Evolutionary conservation across 37 sponge, comb jelly and placozoan genomes (phyloP), one percentile per base, ranked within the genome.

Genomic region (Lycopodina hypogea): DNA sequence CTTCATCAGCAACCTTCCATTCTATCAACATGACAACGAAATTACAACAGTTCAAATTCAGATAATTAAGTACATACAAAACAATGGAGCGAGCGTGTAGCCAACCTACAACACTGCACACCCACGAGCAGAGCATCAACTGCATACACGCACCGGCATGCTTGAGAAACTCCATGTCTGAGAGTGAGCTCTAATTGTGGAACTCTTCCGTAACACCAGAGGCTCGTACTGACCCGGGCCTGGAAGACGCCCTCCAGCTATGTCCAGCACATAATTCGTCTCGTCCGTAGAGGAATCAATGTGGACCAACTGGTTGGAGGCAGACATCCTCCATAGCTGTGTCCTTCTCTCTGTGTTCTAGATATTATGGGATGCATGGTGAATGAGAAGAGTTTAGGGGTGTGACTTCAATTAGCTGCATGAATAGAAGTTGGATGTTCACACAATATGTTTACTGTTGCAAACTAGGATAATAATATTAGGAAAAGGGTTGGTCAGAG

Each of bases 321-420:
- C 82, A 22, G 93, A 63, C 93, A 89, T 92, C 33, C 96, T 45
- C 96, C 96, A 95, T 45, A 91, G 78, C 72, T 95, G 96, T 23
- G 96, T 66, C 24, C 70, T 56, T 14, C 84, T 71, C 23, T 84
- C 80, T 21, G 60, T 22, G 51, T 77, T 37, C 88, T 87, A 70
- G 1, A 42, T 22, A 22, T 22, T 32, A 3, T 32, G 40, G 9
- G 24, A 76, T 32, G 48, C 48, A 45, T 45, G 48, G n/a, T n/a
- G n/a, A n/a, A n/a, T n/a, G n/a, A n/a, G 48, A 45, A 45, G 48
- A 45, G 48, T 45, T 9, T 9, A 45, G 48, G 48, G 48, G 48
- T 12, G 48, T 71, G 72, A 42, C 22, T 45, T 14, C 78, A 51
- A n/a, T 12, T 40, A 71, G 23, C 30, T 34, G 9, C 11, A 12